Conservation (phyloP, 2,888 invertebrate species). For the Aleiodes alternator region DNA sequence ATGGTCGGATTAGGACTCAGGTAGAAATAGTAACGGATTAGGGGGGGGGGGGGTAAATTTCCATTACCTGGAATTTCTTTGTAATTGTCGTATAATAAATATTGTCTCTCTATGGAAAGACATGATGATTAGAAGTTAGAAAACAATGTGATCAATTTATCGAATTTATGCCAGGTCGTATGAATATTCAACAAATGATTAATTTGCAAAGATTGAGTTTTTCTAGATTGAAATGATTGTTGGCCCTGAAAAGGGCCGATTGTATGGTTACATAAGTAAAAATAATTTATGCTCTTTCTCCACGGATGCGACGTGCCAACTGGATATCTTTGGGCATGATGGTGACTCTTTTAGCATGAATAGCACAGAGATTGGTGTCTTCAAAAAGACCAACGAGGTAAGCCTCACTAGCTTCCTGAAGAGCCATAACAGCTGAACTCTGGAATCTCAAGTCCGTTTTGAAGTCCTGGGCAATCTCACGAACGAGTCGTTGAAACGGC, state of each 20-base stretch:
- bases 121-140: no score
- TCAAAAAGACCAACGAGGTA: slow-evolving; percentile 84
- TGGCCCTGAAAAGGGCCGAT: slow-evolving; percentile 52
- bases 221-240: background rate
- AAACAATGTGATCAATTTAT: no score
- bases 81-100: no score
- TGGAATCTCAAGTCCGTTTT: slow-evolving; percentile 84
- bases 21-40: no score
- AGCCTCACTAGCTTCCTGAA: slow-evolving; percentile 81
- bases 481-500: slow-evolving; percentile 84
- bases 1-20: no score
- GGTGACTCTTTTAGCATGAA: slow-evolving; percentile 84
- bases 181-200: no score
- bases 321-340: slow-evolving; percentile 82
- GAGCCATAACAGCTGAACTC: slow-evolving; percentile 83
- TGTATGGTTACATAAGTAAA: background rate
- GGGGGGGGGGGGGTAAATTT: no score
- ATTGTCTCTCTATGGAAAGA: no score
- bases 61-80: no score
- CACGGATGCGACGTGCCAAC: slow-evolving; percentile 73
- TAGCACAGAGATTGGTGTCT: slow-evolving; percentile 87
- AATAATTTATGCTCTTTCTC: slow-evolving; percentile 60
- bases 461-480: slow-evolving; percentile 86
- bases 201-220: background rate
- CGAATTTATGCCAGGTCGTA: no score